A percentile compares a stretch with the other conserved stretches of the same genome.
These are phyloP conservation scores for Polypedilum pembai DNA, from an alignment of 1,140 invertebrate species.

Conservation along the genomic window DNA sequence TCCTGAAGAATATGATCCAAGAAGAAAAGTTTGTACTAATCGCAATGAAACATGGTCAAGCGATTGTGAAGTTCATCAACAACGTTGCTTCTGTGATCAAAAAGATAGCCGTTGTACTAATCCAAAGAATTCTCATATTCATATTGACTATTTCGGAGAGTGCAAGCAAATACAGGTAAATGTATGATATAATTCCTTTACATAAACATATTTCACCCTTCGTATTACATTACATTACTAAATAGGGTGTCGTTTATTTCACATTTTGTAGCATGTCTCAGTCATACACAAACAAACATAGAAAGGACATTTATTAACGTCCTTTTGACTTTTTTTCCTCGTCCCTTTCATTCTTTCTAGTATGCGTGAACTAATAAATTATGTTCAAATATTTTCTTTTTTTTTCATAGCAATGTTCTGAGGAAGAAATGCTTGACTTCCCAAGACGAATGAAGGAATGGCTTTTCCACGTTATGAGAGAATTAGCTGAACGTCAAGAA, in stretches of 20 bases:
- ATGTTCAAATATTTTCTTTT: not conserved
- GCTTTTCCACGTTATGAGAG: slow-evolving; percentile 93
- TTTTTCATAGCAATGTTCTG: slow-evolving; percentile 57
- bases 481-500: slow-evolving; percentile 83
- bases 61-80: slow-evolving; percentile 85
- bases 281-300: not conserved
- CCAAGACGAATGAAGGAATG: slow-evolving; percentile 91
- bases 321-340: not conserved
- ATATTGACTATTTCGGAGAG: slow-evolving; percentile 86
- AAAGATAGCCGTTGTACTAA: slow-evolving; percentile 63
- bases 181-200: slow-evolving; percentile 30
- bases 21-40: slow-evolving; percentile 80
- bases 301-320: not conserved
- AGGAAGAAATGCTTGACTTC: slow-evolving; percentile 82
- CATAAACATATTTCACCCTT: not conserved
- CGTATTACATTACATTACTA: no score
- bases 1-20: slow-evolving; percentile 65
- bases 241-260: not conserved
- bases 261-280: not conserved
- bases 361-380: slow-evolving; percentile 5
- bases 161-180: slow-evolving; percentile 70
- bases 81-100: slow-evolving; percentile 80
- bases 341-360: not conserved
- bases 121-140: slow-evolving; percentile 71
- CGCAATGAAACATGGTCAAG: slow-evolving; percentile 89